Evolutionary conservation across 2,797 vertebrate species (phyloP), one percentile per base, ranked within the genome.

Genomic region (Tangara arthus): DNA sequence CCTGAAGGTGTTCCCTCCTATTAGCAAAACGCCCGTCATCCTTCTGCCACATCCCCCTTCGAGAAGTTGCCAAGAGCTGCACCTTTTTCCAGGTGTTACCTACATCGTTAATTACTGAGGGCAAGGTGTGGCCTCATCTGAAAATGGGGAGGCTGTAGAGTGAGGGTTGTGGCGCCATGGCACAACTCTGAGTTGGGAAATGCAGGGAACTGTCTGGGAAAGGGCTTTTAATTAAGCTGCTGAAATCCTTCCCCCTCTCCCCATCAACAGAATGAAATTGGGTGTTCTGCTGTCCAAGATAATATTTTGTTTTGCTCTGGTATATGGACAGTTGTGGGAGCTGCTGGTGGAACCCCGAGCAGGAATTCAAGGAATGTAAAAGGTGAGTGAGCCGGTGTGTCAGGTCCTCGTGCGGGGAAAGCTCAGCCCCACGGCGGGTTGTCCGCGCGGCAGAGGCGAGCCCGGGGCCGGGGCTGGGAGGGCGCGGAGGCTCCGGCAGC

Each of bases 361-460:
- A 42, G 52, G n/a, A 34, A 32, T 78, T 60, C 22, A 41, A 27
- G 1, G 1, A n/a, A 22, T 12, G 57, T 41, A 26, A 42, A 70
- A 35, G 15, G 3, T 0, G 1, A n/a, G 9, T 2, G 49, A 55
- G 26, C 18, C 0, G 1, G 30, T 9, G 52, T n/a, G 52, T n/a
- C 20, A 0, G 13, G 37, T 20, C 23, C 11, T 35, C 11, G 26
- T 8, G 42, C 6, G 39, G 30, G 75, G 8, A 60, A 46, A 49
- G 69, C 52, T 57, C 52, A 46, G 71, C 44, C 41, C 61, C 5
- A 3, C 20, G 7, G 34, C 1, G 0, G 17, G 34, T 6, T 50
- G 12, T 13, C 41, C 1, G 1, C 41, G 6, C 2, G 27, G 37
- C 42, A n/a, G 21, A 28, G 24, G 9, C 11, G 32, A 34, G 42